These are phyloP conservation scores for Bombus ignitus DNA, from an alignment of 1,140 invertebrate genomes.

Conservation along the genomic window DNA sequence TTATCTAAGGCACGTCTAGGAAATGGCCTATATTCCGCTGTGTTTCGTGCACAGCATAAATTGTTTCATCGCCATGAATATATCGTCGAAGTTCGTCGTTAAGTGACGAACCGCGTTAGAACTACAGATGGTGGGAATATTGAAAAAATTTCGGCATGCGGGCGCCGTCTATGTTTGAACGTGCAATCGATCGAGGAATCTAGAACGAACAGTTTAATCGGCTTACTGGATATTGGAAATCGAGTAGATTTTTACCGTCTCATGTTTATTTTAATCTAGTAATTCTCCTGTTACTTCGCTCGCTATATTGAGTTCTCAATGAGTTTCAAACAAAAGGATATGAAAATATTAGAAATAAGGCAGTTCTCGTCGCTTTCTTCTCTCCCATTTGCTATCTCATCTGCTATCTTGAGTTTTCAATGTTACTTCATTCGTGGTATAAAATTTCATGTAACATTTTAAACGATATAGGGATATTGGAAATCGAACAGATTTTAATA, in stretches of 20 bases:
- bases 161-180: not conserved
- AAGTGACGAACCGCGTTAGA: not conserved
- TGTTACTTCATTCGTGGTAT: too few species aligned
- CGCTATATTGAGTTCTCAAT: not conserved
- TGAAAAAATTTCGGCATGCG: not conserved
- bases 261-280: not conserved
- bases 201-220: not conserved
- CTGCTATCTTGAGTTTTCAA: too few species aligned
- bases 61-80: conserved; percentile 28
- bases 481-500: not conserved
- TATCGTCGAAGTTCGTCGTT: not conserved
- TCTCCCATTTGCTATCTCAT: too few species aligned
- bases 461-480: not conserved
- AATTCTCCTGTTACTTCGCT: not conserved
- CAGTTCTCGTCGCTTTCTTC: too few species aligned
- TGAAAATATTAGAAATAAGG: not conserved
- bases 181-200: not conserved
- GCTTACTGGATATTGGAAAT: not conserved
- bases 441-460: too few species aligned
- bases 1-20: conserved; percentile 25
- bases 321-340: not conserved
- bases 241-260: not conserved
- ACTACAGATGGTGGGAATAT: not conserved
- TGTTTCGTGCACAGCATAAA: conserved; percentile 35
- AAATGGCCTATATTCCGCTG: conserved; percentile 27